Evolutionary conservation across 1,140 invertebrate genomes (phyloP), one percentile per base, ranked within the genome.

Genomic region (Hylyphantes graminicola): DNA sequence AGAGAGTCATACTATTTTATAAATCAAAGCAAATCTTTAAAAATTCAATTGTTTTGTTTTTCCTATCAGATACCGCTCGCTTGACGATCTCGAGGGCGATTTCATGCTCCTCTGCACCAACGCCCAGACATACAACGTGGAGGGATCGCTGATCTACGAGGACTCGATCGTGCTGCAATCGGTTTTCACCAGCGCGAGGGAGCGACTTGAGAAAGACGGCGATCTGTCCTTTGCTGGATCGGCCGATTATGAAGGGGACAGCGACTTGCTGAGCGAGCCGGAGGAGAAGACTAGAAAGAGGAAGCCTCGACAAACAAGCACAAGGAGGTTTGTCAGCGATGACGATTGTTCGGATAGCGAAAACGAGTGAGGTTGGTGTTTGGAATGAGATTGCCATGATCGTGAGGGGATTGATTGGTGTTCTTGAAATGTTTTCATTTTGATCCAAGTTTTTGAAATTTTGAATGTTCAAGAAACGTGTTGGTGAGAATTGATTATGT

Each of bases 101-200:
- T 97, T 99, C 86, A 94, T 95, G 92, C 93, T 97, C 74, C 89
- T 99, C 54, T 99, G 97, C 89, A 95, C 95, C 87, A 99, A 99
- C 91, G 97, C 98, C 9, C 96, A 99, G 91, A 95, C 94, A 17
- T 99, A 98, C 90, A 99, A 99, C 88, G 95, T 98, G 88, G 97
- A 99, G 89, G 94, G 94, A 13, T 98, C 97, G 0, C 90, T 98
- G 7, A 98, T 99, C 87, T 97, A 98, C 90, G 95, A 96, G 89
- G 97, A 99, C 89, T 98, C 96, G 0, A 96, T 98, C 83, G 94
- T 97, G 6, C 90, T 99, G 67, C 94, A 98, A 86, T 91, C 92
- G 35, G 92, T 93, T 7, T 97, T 97, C 87, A 94, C 93, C 0
- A 94, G 93, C 88, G 94, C 95, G 1, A 90, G 93, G 72, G 93